Evolutionary conservation across 2,113 vertebrate genomes (phyloP), one percentile per base, ranked within the genome.

Genomic region (Pagrus major): DNA sequence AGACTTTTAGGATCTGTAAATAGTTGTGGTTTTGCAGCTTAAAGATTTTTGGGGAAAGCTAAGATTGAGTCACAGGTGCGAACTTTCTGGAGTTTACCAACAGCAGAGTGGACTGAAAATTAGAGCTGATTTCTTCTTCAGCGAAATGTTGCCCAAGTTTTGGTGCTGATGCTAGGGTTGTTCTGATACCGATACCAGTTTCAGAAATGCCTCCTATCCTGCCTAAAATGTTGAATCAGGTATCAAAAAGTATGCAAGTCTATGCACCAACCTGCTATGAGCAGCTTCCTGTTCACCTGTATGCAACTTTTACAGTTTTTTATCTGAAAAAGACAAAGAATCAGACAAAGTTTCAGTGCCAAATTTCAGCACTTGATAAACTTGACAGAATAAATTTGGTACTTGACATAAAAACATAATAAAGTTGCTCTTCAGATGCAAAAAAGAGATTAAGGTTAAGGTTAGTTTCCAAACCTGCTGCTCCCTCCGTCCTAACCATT

Each of bases 1-100:
- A 46, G 71, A 70, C 70, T 56, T 15, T 5, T 47, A 63, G 66
- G 67, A 76, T 58, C 73, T 76, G 74, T 80, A 59, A 87, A 80
- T 35, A 52, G 18, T 59, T 60, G 29, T 0, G 12, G 18, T 27
- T 83, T 80, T 71, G 27, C 6, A 46, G 46, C 35, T 61, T 37
- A 16, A 49, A 76, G 9, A 56, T 54, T 64, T 77, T 20, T 16
- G 16, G 20, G 21, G 39, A 61, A 54, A 44, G 9, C 37, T 25
- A 12, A 66, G 5, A 73, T 42, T 74, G 76, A 79, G 46, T 80
- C 72, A 80, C 66, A 73, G 54, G 58, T 82, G 58, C 59, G 44
- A 2, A 52, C 18, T 80, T 70, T 54, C 25, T 74, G 9, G n/a
- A n/a, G n/a, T n/a, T n/a, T 0, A 47, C 9, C 31, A 41, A 11